Percentiles rank a stretch among this genome's conserved stretches.
Evolutionary conservation across 2,113 vertebrate genomes (phyloP).

Genomic region (Phylloscopus trochilus): DNA sequence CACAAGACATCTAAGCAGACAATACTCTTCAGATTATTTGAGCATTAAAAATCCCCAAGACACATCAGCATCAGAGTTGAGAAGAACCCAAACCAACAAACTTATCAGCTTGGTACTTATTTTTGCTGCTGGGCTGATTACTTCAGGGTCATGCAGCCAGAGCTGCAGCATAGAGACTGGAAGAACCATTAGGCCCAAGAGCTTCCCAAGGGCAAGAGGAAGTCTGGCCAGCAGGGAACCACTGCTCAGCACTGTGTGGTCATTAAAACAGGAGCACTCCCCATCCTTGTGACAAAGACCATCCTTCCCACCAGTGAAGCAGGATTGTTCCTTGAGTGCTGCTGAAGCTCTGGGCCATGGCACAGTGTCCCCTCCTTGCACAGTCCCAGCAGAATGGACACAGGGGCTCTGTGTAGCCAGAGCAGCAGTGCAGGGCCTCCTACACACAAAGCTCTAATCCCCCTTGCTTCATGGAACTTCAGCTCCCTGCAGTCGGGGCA

Average conservation of each 20-base stretch:
- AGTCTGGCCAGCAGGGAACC: background rate
- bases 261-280: background rate
- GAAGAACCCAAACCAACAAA: background rate
- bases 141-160: background rate
- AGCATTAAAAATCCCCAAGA: background rate
- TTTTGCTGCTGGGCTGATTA: background rate
- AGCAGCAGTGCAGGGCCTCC: background rate
- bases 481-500: rapidly evolving
- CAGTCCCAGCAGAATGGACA: rapidly evolving
- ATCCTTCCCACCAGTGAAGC: background rate
- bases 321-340: background rate
- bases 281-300: rapidly evolving
- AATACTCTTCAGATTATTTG: background rate
- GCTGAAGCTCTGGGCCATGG: rapidly evolving
- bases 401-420: background rate
- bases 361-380: background rate
- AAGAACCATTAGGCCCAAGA: background rate
- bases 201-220: background rate
- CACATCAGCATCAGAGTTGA: background rate
- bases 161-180: background rate
- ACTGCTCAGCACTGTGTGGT: background rate
- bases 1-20: background rate
- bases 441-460: background rate
- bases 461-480: rapidly evolving
- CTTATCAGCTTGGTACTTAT: background rate